Evolutionary conservation across 2,113 vertebrate species (phyloP), one percentile per base, ranked within the genome.

Genomic region (Empidonax traillii): DNA sequence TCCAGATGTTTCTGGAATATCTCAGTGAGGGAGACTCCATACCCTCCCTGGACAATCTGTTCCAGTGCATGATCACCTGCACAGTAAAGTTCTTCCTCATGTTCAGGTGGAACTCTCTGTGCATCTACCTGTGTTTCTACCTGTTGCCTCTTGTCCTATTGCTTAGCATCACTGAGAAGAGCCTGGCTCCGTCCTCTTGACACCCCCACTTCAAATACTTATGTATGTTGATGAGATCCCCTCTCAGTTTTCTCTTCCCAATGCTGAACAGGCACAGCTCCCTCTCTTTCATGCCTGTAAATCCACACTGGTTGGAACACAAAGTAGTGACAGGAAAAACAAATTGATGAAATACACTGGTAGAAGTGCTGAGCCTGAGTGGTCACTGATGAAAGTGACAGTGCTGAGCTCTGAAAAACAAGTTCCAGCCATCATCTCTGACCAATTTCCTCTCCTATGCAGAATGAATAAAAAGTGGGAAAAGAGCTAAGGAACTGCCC

Each of bases 341-440:
- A 28, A 25, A n/a, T 7, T 25, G 20, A 25, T 63, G 49, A 72
- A 56, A 82, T 49, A 39, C 25, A 14, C 2, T 23, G 25, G 44
- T 52, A 51, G 35, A 51, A 65, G 9, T 46, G 67, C 53, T 79
- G 52, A 86, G 10, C 21, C 35, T 44, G 27, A 7, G 44, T 4
- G 1, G 8, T 89, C 53, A 25, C 23, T 0, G 0, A 6, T 27
- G 39, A 44, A 72, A 61, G 27, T 30, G 31, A 25, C 4, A 47
- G 31, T 9, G 3, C 24, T 49, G 33, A 68, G 12, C 10, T 11
- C 43, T 68, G 21, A 16, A 71, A 14, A 25, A 41, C 24, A 77
- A 24, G 9, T 76, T 28, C 13, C 55, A 62, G 3, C n/a, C 46
- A 59, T 41, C 12, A 49, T 30, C n/a, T 63, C 30, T 74, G 37